These are phyloP conservation scores for Tragelaphus strepsiceros DNA, from an alignment of 2,113 vertebrate species.

Conservation along the genomic window DNA sequence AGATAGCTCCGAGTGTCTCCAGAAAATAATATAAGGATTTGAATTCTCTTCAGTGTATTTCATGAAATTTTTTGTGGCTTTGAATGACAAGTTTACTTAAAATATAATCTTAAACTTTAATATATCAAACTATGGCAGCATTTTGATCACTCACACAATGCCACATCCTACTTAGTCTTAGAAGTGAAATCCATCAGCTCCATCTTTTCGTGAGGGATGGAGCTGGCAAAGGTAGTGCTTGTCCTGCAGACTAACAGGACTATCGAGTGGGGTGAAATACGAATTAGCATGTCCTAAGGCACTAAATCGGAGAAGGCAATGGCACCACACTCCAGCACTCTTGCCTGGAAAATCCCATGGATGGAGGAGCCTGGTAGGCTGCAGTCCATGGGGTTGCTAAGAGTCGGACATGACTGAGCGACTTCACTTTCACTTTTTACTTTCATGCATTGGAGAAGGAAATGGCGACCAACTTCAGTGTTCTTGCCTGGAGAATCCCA, in stretches of 20 bases:
- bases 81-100: not conserved
- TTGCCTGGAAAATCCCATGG: too few relatives aligned
- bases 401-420: too few relatives aligned
- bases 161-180: not conserved
- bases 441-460: too few relatives aligned
- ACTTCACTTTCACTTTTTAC: too few relatives aligned
- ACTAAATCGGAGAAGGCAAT: not conserved
- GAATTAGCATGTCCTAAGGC: not conserved
- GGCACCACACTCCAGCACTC: too few relatives aligned
- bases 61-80: not conserved
- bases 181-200: not conserved
- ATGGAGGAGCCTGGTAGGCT: too few relatives aligned
- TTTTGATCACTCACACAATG: not conserved
- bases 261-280: not conserved
- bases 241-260: not conserved
- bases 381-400: accelerated
- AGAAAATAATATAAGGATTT: not conserved
- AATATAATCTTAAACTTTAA: not conserved
- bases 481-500: too few relatives aligned
- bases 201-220: not conserved
- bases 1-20: not conserved
- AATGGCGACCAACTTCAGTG: too few relatives aligned
- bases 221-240: not conserved
- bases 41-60: not conserved
- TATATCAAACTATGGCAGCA: not conserved